These are phyloP conservation scores for Aplodontia rufa DNA, from an alignment of 2,113 vertebrate species.

Conservation along the genomic window DNA sequence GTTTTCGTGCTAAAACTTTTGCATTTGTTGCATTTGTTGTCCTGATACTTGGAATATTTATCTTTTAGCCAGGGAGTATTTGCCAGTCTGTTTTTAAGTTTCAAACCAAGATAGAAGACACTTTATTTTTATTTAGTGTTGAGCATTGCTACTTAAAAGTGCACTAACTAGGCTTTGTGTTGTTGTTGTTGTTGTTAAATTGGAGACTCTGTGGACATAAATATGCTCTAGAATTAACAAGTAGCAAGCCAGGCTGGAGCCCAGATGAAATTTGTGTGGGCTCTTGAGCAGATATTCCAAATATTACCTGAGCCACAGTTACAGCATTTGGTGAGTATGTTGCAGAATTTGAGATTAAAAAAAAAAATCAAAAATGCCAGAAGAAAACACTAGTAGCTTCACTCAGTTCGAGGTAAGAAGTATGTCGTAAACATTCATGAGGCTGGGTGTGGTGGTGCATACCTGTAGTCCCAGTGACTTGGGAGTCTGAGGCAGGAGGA, in stretches of 20 bases:
- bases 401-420: background rate
- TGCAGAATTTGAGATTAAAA: background rate
- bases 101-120: constrained; percentile 69
- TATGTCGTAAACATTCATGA: background rate
- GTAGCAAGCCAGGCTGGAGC: background rate
- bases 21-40: constrained; percentile 66
- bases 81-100: constrained; percentile 62
- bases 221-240: constrained; percentile 60
- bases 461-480: too few relatives aligned
- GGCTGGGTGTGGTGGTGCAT: background rate
- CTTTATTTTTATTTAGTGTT: constrained; percentile 75
- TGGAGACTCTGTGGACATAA: constrained; percentile 64
- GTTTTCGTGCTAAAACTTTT: constrained; percentile 52
- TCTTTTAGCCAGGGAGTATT: constrained; percentile 70
- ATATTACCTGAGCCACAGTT: constrained; percentile 12
- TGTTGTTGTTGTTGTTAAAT: background rate
- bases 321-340: constrained; percentile 37
- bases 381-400: constrained; percentile 38
- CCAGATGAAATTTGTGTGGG: constrained; percentile 67
- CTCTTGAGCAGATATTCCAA: constrained; percentile 59
- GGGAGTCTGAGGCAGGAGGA: too few relatives aligned
- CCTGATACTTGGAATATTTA: constrained; percentile 39
- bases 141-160: constrained; percentile 69
- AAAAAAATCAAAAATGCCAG: constrained; percentile 69
- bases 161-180: constrained; percentile 52